Evolutionary conservation across 2,113 vertebrate genomes (phyloP).

Genomic region (Cyanoderma ruficeps): DNA sequence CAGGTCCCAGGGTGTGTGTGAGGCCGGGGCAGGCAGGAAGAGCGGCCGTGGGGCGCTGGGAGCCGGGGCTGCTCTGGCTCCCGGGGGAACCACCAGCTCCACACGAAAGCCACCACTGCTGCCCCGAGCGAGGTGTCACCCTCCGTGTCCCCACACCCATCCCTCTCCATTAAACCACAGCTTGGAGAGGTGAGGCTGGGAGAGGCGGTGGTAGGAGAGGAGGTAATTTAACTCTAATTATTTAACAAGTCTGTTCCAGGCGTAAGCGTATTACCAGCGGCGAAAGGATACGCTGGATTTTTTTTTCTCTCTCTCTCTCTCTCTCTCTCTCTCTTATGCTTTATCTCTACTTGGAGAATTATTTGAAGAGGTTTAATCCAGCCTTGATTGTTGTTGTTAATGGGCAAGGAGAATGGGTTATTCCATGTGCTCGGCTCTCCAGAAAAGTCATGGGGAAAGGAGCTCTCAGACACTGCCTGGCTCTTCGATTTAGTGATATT

Average conservation of each 20-base stretch:
- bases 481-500: slow-evolving; percentile 60
- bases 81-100: background rate
- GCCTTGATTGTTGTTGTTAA: slow-evolving; percentile 56
- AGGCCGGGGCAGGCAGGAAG: background rate
- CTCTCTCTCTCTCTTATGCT: slow-evolving; percentile 41
- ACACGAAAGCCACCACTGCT: background rate
- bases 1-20: background rate
- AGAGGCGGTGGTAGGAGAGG: slow-evolving; percentile 10
- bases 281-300: background rate
- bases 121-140: background rate
- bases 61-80: background rate
- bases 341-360: slow-evolving; percentile 68
- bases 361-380: slow-evolving; percentile 58
- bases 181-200: slow-evolving; percentile 12
- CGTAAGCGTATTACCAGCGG: slow-evolving; percentile 48
- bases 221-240: slow-evolving; percentile 73
- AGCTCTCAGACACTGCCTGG: background rate
- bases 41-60: background rate
- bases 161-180: slow-evolving; percentile 45
- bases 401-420: slow-evolving; percentile 53
- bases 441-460: background rate
- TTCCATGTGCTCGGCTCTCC: slow-evolving; percentile 40
- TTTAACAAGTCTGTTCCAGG: slow-evolving; percentile 69
- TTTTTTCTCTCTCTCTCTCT: background rate
- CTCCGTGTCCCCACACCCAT: background rate